phyloP scores from a whole-genome alignment of 2,888 invertebrate species.

The Macrophya annulata region DNA sequence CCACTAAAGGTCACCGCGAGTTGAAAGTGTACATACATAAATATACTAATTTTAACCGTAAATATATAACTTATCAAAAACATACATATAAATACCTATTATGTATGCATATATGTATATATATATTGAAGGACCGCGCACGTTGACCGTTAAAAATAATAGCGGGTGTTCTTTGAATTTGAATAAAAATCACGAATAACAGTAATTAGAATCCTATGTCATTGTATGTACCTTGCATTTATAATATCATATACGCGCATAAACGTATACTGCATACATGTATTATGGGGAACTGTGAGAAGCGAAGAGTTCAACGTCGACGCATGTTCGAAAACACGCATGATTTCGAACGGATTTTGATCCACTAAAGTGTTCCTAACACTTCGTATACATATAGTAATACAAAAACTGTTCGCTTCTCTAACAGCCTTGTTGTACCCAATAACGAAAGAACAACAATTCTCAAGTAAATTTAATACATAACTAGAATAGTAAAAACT shows the following conservation, averaged over 20 bases:
- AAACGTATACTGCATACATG: not conserved
- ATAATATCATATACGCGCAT: not conserved
- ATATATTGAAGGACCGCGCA: not conserved
- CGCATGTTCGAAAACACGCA: not conserved
- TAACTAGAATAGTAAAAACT: not conserved
- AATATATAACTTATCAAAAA: not conserved
- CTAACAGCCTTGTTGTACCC: not conserved
- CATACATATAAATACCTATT: too few species aligned
- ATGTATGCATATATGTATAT: too few species aligned
- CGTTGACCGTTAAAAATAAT: not conserved
- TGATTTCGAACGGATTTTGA: not conserved
- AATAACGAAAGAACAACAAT: not conserved
- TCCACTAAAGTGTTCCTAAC: not conserved
- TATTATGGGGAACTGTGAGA: conserved; percentile 4
- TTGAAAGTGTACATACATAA: conserved; percentile 61
- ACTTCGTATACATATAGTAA: too few species aligned
- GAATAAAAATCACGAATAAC: not conserved
- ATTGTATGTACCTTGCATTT: not conserved
- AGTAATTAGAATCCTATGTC: not conserved
- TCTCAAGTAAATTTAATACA: conserved; percentile 12
- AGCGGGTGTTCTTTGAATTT: not conserved
- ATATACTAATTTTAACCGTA: conserved; percentile 23
- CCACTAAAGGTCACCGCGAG: conserved; percentile 64
- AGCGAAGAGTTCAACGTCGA: not conserved
- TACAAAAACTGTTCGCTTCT: not conserved